phyloP scores from a whole-genome alignment of 1,140 invertebrate species.

The honey bee (Apis mellifera) region Amel_HAv3.1 CM009934.2:11039001-11039500 shows the following conservation, averaged over 20 bases:
- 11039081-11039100: constrained; percentile 7
- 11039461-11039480: constrained; percentile 60
- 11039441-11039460: constrained; percentile 58
- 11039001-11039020: constrained; percentile 27
- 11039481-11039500: constrained; percentile 44
- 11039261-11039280: constrained; percentile 5
- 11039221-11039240: constrained; percentile 48
- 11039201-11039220: constrained; percentile 38
- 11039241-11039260: constrained; percentile 32
- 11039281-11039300: constrained; percentile 24
- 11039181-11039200: constrained; percentile 27
- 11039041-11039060: not conserved
- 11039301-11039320: not conserved
- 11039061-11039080: not conserved
- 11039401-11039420: constrained; percentile 11
- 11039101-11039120: constrained; percentile 27
- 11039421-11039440: constrained; percentile 27
- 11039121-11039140: not conserved
- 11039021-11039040: constrained; percentile 57
- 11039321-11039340: not conserved
- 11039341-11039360: not conserved
- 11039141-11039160: not conserved
- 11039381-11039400: constrained; percentile 14
- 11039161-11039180: constrained; percentile 43
- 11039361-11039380: too few relatives aligned